Conservation (phyloP, 2,797 vertebrate species). For the Fistularia tabacaria region DNA sequence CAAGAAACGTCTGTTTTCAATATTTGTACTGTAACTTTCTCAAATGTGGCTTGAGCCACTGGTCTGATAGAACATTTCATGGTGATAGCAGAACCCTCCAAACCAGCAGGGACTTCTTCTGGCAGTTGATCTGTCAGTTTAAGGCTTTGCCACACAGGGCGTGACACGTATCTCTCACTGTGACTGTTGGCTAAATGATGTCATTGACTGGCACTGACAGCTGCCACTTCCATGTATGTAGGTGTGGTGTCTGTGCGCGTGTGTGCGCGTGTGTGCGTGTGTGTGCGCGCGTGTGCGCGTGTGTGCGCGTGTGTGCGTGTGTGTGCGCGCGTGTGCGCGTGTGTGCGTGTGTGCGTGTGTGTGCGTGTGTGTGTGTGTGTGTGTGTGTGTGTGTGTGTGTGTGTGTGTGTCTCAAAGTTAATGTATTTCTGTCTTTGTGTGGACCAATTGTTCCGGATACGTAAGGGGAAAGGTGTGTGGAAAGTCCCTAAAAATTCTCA, state of each 20-base stretch:
- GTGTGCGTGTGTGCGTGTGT: background rate
- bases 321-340: background rate
- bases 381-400: too few species aligned
- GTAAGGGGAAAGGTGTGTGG: too few species aligned
- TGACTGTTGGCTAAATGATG: slow-evolving; percentile 50
- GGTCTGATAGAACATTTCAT: background rate
- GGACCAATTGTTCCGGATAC: background rate
- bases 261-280: background rate
- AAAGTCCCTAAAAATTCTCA: too few species aligned
- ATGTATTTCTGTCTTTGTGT: slow-evolving; percentile 6
- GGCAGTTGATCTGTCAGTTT: slow-evolving; percentile 24
- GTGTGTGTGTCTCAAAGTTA: slow-evolving; percentile 1
- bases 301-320: background rate
- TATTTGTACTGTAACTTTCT: too few species aligned
- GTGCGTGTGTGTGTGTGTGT: background rate
- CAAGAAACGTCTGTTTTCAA: too few species aligned
- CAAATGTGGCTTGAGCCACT: background rate
- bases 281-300: background rate
- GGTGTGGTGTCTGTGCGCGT: slow-evolving; percentile 22
- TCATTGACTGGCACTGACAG: slow-evolving; percentile 62
- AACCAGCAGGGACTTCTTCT: slow-evolving; percentile 13
- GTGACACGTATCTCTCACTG: slow-evolving; percentile 25
- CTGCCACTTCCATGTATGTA: slow-evolving; percentile 48
- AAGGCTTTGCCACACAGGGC: slow-evolving; percentile 25
- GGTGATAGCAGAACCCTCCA: background rate